Evolutionary conservation across 1,140 invertebrate genomes (phyloP).

Genomic region (Ladona fulva): DNA sequence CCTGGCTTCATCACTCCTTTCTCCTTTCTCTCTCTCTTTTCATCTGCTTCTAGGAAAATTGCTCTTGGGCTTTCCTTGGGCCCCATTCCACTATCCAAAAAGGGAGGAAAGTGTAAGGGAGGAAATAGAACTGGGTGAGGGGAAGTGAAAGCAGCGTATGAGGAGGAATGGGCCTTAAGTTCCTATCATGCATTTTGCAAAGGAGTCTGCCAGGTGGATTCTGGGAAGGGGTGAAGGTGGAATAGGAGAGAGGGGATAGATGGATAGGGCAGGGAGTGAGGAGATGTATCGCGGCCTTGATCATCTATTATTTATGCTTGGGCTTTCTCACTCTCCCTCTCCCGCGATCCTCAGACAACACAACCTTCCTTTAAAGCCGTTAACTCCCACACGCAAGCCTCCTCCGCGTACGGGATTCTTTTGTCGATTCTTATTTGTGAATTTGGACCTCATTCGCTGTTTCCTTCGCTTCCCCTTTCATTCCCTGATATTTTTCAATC

Average conservation of each 20-base stretch:
- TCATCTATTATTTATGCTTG: constrained; percentile 7
- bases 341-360: background rate
- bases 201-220: background rate
- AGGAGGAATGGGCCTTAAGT: background rate
- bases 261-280: background rate
- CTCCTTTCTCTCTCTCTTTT: background rate
- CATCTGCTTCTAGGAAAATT: background rate
- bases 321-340: background rate
- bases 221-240: background rate
- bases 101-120: background rate
- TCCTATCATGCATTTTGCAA: background rate
- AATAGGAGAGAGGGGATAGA: background rate
- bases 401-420: background rate
- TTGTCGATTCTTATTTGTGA: too few relatives aligned
- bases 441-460: too few relatives aligned
- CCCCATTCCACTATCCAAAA: background rate
- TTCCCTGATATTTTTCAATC: too few relatives aligned
- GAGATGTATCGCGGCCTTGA: background rate
- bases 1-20: background rate
- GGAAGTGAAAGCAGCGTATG: background rate
- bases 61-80: background rate
- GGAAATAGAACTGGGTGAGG: too few relatives aligned
- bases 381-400: background rate
- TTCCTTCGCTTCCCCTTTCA: too few relatives aligned
- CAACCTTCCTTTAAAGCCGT: background rate